Conservation (phyloP, 35 echinoderm and acorn worm genomes). For the Strongylocentrotus purpuratus region DNA sequence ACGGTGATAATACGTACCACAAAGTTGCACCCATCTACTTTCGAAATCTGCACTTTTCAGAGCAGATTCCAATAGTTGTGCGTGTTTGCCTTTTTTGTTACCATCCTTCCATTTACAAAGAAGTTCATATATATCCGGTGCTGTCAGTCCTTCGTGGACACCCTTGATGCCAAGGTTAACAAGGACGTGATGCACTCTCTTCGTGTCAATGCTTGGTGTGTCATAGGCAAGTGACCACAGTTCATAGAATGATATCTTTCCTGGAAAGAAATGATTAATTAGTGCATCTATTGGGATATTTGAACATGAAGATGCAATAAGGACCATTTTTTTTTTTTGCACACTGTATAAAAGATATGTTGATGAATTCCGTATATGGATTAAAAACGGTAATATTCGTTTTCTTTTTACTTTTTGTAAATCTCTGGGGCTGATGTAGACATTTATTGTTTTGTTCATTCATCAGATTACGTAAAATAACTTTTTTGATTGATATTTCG, state of each 20-base stretch:
- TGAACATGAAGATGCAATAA: background rate
- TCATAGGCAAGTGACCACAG: background rate
- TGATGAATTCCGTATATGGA: no score
- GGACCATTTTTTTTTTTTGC: no score
- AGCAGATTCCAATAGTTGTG: background rate
- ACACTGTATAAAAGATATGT: no score
- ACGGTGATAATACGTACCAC: background rate
- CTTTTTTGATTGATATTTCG: background rate
- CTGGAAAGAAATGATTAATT: background rate
- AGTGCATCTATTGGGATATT: background rate
- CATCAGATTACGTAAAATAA: background rate
- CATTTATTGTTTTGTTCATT: no score
- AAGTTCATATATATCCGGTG: background rate
- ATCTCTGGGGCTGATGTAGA: no score
- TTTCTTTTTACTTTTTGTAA: no score
- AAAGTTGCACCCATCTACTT: background rate
- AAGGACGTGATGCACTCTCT: background rate
- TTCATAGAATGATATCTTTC: background rate
- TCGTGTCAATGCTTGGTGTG: background rate
- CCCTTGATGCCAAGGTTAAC: background rate
- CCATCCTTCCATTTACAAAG: no score
- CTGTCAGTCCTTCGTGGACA: background rate
- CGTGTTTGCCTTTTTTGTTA: background rate
- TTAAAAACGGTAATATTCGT: no score
- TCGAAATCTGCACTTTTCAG: background rate